Percentiles rank a stretch among this genome's conserved stretches.
Evolutionary conservation across 2,113 vertebrate genomes (phyloP).

Genomic region (Phalacrocorax carbo): DNA sequence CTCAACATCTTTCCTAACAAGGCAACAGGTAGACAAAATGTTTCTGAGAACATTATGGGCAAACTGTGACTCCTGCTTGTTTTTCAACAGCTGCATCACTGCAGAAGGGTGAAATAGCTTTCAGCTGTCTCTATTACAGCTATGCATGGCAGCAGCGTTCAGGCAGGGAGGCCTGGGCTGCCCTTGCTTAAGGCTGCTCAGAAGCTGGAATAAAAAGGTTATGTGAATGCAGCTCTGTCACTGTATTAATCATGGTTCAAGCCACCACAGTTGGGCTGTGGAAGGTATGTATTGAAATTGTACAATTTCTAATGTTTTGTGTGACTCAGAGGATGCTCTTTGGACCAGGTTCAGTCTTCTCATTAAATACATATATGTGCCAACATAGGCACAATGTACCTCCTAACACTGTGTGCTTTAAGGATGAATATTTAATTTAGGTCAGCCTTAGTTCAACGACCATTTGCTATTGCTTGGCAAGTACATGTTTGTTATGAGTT

Average conservation of each 20-base stretch:
- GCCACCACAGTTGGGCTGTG: accelerated
- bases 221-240: accelerated
- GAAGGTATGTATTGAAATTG: not conserved
- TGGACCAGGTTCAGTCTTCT: not conserved
- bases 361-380: accelerated
- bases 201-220: not conserved
- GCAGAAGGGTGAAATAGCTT: not conserved
- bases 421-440: not conserved
- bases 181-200: not conserved
- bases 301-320: not conserved
- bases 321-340: not conserved
- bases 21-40: not conserved
- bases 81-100: not conserved
- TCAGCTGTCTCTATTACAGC: not conserved
- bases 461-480: not conserved
- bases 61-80: not conserved
- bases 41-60: not conserved
- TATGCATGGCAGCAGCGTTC: not conserved
- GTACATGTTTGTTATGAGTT: not conserved
- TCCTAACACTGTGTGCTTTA: not conserved
- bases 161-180: not conserved
- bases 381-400: not conserved
- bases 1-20: not conserved
- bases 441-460: not conserved
- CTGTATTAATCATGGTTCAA: not conserved